phyloP scores from a whole-genome alignment of 2,888 invertebrate species.

The Cynaeus angustus region DNA sequence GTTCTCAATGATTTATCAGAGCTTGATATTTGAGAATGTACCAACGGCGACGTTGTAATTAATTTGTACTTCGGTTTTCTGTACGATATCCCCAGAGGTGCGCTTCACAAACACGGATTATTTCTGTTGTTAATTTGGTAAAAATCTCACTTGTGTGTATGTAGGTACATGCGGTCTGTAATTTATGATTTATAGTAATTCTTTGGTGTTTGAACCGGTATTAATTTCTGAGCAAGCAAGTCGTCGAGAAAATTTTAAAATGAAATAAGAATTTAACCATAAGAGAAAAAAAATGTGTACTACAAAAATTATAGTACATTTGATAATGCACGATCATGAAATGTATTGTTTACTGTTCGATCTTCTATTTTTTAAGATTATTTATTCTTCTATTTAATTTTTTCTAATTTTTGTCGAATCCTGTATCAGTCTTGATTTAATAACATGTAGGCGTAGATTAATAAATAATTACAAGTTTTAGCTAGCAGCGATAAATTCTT shows the following conservation, averaged over 20 bases:
- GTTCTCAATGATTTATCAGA: conserved; percentile 7
- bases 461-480: no score
- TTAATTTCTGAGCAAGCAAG: background rate
- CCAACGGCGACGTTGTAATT: conserved; percentile 33
- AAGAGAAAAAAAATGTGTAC: no score
- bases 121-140: conserved; percentile 45
- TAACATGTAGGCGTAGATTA: no score
- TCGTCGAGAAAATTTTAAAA: background rate
- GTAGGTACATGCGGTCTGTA: conserved; percentile 20
- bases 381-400: no score
- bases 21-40: conserved; percentile 28
- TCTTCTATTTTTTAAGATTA: no score
- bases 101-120: conserved; percentile 45
- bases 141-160: conserved; percentile 38
- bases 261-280: no score
- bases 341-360: no score
- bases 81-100: conserved; percentile 38
- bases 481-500: no score
- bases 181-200: conserved; percentile 40
- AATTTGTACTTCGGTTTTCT: conserved; percentile 40
- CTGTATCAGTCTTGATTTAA: no score
- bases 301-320: no score
- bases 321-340: no score
- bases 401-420: no score
- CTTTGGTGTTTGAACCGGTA: conserved; percentile 10